Evolutionary conservation across 2,797 vertebrate species (phyloP), one percentile per base, ranked within the genome.

Genomic region (Rhynchonycteris naso): DNA sequence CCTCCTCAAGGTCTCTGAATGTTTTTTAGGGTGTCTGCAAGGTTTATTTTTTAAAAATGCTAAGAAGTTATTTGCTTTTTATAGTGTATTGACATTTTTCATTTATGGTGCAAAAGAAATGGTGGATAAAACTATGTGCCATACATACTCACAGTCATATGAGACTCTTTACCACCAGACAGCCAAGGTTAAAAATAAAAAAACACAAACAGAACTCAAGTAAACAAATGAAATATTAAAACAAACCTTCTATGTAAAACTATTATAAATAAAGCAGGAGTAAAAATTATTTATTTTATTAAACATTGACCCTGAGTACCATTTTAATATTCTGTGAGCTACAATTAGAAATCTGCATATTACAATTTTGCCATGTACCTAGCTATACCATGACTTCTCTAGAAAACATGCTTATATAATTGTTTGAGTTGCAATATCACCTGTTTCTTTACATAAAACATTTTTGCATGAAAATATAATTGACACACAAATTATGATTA

Each of bases 251-350:
- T 30, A 43, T 6, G 14, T 43, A 81, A 68, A 16, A 58, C n/a
- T 71, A 8, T 58, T 80, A 4, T 75, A 80, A 2, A 65, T 33
- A 72, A 58, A 91, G 16, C 21, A 76, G 16, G 0, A 54, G 5
- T n/a, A 72, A 68, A 78, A 94, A 63, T 50, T 5, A 71, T 72
- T 52, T 65, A 12, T 52, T 94, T 81, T 66, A 38, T 71, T 58
- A 72, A 85, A 61, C 12, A 19, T n/a, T 80, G 35, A 50, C 14
- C 22, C 19, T 52, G 0, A 24, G 4, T 43, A 56, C 63, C 4
- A 5, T 71, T 47, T 65, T 83, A 11, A 58, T 65, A 59, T 65
- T 72, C 21, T 33, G 1, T 30, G 15, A 72, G 16, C 21, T 21
- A 58, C 4, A 52, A 24, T 54, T 56, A 50, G 21, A 66, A 52